Evolutionary conservation across 2,797 vertebrate genomes (phyloP), one percentile per base, ranked within the genome.

Genomic region (Melanotaenia nigrans): DNA sequence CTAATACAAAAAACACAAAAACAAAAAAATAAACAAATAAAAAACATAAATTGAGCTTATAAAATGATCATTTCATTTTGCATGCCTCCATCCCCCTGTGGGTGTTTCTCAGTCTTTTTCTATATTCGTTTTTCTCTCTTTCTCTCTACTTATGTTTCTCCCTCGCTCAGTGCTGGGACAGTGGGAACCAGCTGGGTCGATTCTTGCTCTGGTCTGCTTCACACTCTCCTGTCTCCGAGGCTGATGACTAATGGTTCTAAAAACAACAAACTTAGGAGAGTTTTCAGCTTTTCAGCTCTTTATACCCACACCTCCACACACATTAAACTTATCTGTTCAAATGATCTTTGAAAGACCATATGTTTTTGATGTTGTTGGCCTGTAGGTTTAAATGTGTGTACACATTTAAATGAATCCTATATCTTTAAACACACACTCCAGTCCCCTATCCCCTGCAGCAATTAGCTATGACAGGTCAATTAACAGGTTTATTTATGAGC

Each of bases 381-480:
- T 71, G 38, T 53, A 53, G 32, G 49, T 57, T 69, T 40, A 64
- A 20, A 71, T 51, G 56, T 65, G 36, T 49, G 36, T 53, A 69
- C 42, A 72, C 56, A 64, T 36, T 54, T 38, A 71, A 24, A 76
- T 62, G 68, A 70, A 73, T 45, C 68, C 32, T 64, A 66, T 80
- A 10, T 61, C 68, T 85, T 82, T 61, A 56, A 62, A 76, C 57
- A 76, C 75, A 78, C 73, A 78, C 58, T 77, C 67, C 35, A 71
- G 83, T 87, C 89, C 86, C 88, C 61, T 84, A 78, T 82, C 86
- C 89, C 89, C 90, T 66, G 68, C 89, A 91, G 92, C 90, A 92
- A 93, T 93, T 93, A 92, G 84, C 88, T 83, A 86, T 92, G 92
- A 92, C 91, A 87, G 91, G 85, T 90, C 86, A 91, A 93, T 92